Percentiles rank a stretch among this genome's conserved stretches.
These are phyloP conservation scores for Acleris emargana DNA, from an alignment of 2,888 invertebrate genomes.

Conservation along the genomic window DNA sequence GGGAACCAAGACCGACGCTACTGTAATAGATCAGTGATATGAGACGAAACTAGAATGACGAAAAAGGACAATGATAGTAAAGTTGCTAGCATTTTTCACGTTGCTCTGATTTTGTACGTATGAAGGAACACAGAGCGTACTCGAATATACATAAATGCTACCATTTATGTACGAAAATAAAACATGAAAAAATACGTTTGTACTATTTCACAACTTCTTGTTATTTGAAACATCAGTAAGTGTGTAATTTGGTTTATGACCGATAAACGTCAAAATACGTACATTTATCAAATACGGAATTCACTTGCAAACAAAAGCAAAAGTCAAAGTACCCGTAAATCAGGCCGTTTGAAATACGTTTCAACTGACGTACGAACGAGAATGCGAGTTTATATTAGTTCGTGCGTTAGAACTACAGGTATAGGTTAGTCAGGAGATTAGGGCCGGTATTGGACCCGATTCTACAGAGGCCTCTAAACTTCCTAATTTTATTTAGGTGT, in stretches of 20 bases:
- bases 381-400: constrained; percentile 4
- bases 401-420: background rate
- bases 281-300: constrained; percentile 15
- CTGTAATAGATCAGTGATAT: constrained; percentile 3
- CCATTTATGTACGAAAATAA: no score
- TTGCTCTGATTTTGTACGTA: no score
- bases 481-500: no score
- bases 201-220: background rate
- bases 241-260: constrained; percentile 10
- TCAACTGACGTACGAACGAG: constrained; percentile 5
- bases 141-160: no score
- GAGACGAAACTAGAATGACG: background rate
- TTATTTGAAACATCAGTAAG: background rate
- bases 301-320: constrained; percentile 13
- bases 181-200: no score
- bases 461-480: no score
- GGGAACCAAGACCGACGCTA: background rate
- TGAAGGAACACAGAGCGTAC: no score
- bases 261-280: constrained; percentile 19
- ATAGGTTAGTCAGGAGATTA: no score
- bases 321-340: constrained; percentile 23
- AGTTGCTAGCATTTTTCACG: background rate
- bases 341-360: background rate
- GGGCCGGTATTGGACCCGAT: no score
- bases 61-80: background rate